Conservation (phyloP, 2,797 vertebrate genomes). For the Enoplosus armatus region DNA sequence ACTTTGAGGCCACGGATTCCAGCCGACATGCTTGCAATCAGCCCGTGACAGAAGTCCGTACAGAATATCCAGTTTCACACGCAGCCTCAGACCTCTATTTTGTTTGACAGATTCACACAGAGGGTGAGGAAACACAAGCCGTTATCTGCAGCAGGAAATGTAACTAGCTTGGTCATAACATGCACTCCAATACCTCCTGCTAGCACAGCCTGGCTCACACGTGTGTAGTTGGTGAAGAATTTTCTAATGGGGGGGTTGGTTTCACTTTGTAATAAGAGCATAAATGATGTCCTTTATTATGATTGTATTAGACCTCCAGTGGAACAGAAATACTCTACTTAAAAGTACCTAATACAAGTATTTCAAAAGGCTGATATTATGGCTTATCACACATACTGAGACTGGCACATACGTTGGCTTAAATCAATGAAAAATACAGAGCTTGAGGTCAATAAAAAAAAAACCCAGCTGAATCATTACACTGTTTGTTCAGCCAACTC, state of each 20-base stretch:
- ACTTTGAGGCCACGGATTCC: constrained; percentile 53
- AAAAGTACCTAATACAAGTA: neutral
- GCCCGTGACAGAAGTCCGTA: constrained; percentile 38
- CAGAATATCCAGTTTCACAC: constrained; percentile 72
- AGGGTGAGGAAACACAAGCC: constrained; percentile 67
- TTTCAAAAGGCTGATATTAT: neutral
- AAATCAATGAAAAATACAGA: neutral
- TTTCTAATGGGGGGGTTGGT: constrained; percentile 7
- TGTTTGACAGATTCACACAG: constrained; percentile 66
- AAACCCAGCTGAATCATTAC: constrained; percentile 3
- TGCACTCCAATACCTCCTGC: constrained; percentile 39
- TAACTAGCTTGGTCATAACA: constrained; percentile 63
- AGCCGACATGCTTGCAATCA: constrained; percentile 41
- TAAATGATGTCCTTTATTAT: neutral
- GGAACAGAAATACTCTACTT: neutral
- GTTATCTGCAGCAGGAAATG: constrained; percentile 77
- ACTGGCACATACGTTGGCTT: neutral
- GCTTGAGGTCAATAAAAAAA: neutral
- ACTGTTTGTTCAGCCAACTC: constrained; percentile 1
- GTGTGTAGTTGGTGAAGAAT: constrained; percentile 9
- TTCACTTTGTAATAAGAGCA: constrained; percentile 6
- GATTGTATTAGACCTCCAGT: neutral
- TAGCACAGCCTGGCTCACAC: constrained; percentile 21
- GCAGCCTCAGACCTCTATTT: constrained; percentile 49
- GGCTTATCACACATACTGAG: neutral